These are phyloP conservation scores for Acridotheres tristis DNA, from an alignment of 2,797 vertebrate genomes.

Conservation along the genomic window DNA sequence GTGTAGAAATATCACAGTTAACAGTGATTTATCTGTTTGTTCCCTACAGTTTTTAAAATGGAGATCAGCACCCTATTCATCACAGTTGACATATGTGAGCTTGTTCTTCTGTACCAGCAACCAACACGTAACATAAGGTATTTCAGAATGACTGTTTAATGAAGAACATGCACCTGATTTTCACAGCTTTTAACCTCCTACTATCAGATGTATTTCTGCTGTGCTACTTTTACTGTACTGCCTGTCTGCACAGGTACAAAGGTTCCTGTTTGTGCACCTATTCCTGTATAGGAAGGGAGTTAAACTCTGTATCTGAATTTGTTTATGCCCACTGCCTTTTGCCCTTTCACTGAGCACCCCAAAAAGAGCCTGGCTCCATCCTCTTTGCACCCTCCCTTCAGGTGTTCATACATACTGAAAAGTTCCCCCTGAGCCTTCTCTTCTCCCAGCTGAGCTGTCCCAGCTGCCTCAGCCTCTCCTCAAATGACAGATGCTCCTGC, in stretches of 20 bases:
- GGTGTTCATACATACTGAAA: neutral
- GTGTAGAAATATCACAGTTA: neutral
- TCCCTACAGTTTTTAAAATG: slow-evolving; percentile 67
- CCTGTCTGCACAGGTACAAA: neutral
- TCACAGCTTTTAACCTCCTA: neutral
- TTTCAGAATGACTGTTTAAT: neutral
- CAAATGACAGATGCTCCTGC: neutral
- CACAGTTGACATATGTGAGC: slow-evolving; percentile 58
- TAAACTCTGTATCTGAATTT: neutral
- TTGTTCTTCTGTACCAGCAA: slow-evolving; percentile 62
- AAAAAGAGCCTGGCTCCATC: neutral
- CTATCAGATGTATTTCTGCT: neutral
- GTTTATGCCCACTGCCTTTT: neutral
- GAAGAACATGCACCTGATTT: neutral
- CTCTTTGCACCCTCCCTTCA: neutral
- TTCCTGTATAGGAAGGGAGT: neutral
- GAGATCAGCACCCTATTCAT: slow-evolving; percentile 68
- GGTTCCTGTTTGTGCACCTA: neutral
- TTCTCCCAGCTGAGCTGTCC: neutral
- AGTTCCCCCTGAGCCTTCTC: neutral
- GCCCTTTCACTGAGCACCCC: neutral
- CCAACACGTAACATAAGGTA: slow-evolving; percentile 50
- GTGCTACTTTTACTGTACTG: neutral
- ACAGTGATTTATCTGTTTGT: neutral
- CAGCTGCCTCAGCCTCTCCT: neutral